Base-by-base conservation (phyloP, 2,113 vertebrate species). In the Oreochromis niloticus region DNA sequence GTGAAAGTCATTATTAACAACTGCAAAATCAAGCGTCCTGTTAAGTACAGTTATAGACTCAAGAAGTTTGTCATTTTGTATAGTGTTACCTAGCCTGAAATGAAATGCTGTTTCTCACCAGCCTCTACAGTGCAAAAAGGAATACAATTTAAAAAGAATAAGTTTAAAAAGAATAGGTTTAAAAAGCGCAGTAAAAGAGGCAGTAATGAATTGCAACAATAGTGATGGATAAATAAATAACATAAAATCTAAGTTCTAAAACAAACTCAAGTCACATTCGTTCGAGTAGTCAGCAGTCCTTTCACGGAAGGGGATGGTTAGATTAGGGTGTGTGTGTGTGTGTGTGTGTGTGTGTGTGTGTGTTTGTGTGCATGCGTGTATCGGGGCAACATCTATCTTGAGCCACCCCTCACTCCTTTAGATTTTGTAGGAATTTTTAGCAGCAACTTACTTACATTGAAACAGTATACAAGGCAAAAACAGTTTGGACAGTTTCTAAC, bases 111-210 rank as follows among this genome's bases (percentile, higher is more conserved):
- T 59, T 59, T 59, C 7, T 59, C 56, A 3, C 56, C 56, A 59
- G 27, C 56, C 0, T 16, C 56, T 59, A 30, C 1, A 0, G 24
- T 9, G 24, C 24, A 59, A 32, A 30, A 30, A 0, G 27, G 7
- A 57, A 55, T 24, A 57, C 12, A 57, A 12, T 57, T 30, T 27
- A 57, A 57, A 7, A 27, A 56, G 55, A 55, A 22, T 7, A 32
- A 32, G 48, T 52, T 43, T 43, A 43, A 11, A 48, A 7, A 6
- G 43, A 46, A 46, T 7, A 1, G 1, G 54, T 56, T 56, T 56
- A 7, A 27, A 59, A 30, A 30, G 55, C 27, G 55, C 55, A 27
- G 54, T 56, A 56, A 56, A 56, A 13, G 55, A 57, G 22, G 55
- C 55, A 57, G 56, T 59, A 59, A 59, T 16, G 56, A 59, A 59